These are phyloP conservation scores for Vannuccia rotundouncinata DNA, from an alignment of 2,888 invertebrate genomes.

Conservation along the genomic window DNA sequence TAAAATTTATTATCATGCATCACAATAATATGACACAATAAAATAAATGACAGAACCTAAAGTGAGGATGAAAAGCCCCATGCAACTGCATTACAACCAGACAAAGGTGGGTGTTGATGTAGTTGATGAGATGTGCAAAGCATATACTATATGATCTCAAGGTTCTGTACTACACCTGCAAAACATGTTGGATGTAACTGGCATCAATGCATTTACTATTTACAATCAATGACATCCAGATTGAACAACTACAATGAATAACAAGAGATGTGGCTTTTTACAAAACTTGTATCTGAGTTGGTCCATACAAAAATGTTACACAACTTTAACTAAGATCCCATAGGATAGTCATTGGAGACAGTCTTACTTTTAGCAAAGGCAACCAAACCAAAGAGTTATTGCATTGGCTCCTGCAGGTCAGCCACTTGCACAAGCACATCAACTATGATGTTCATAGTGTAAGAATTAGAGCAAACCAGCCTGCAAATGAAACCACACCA, in stretches of 20 bases:
- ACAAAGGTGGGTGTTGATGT: conserved; percentile 15
- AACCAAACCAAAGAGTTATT: conserved; percentile 11
- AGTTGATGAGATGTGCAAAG: conserved; percentile 16
- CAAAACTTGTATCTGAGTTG: conserved; percentile 16
- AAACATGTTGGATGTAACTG: conserved; percentile 14
- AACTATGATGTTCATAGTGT: conserved; percentile 7
- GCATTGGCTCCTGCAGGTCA: conserved; percentile 21
- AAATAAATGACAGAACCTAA: conserved; percentile 22
- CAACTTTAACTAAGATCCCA: not conserved
- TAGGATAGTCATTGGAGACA: conserved; percentile 6
- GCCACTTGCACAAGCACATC: conserved; percentile 20
- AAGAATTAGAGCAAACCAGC: conserved; percentile 5
- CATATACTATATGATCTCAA: conserved; percentile 13
- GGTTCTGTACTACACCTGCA: not conserved
- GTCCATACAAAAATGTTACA: not conserved
- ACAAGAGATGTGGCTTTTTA: conserved; percentile 9
- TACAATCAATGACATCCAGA: conserved; percentile 23
- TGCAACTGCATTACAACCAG: conserved; percentile 17
- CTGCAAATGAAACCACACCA: conserved; percentile 16
- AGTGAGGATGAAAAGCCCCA: conserved; percentile 11
- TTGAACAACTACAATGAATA: conserved; percentile 11
- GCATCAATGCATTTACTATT: conserved; percentile 21
- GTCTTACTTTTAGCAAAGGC: conserved; percentile 17
- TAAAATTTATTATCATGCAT: too few relatives aligned
- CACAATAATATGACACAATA: too few relatives aligned